These are phyloP conservation scores for Erinaceus europaeus DNA, from an alignment of 2,113 vertebrate species.

Conservation along the genomic window DNA sequence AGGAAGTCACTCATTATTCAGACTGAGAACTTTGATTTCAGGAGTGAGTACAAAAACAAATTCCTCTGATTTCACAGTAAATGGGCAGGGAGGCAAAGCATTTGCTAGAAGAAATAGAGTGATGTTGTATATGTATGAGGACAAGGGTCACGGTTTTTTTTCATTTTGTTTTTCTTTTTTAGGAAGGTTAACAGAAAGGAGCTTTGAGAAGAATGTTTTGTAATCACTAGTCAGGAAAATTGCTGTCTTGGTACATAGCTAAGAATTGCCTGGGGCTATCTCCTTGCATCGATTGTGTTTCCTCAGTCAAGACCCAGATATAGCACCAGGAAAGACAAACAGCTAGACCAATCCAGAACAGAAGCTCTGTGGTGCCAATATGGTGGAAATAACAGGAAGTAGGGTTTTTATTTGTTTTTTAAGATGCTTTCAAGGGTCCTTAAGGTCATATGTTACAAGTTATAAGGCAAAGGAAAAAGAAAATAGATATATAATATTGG, in stretches of 20 bases:
- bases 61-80: not conserved
- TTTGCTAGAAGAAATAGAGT: not conserved
- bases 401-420: not conserved
- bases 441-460: not conserved
- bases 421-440: not conserved
- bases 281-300: not conserved
- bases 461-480: not conserved
- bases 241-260: not conserved
- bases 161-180: too few relatives aligned
- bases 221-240: not conserved
- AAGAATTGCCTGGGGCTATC: not conserved
- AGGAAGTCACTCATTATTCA: not conserved
- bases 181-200: not conserved
- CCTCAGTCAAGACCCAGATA: not conserved
- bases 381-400: not conserved
- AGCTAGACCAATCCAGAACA: not conserved
- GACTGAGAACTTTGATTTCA: slow-evolving; percentile 29
- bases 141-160: too few relatives aligned
- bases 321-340: not conserved
- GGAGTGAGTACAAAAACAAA: not conserved
- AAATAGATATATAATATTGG: not conserved
- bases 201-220: slow-evolving; percentile 3
- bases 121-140: not conserved
- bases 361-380: not conserved
- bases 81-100: not conserved